Percentiles rank a stretch among this genome's conserved stretches.
Evolutionary conservation across 1,140 invertebrate genomes (phyloP).

Genomic region (Aphaenogaster ashmeadi): DNA sequence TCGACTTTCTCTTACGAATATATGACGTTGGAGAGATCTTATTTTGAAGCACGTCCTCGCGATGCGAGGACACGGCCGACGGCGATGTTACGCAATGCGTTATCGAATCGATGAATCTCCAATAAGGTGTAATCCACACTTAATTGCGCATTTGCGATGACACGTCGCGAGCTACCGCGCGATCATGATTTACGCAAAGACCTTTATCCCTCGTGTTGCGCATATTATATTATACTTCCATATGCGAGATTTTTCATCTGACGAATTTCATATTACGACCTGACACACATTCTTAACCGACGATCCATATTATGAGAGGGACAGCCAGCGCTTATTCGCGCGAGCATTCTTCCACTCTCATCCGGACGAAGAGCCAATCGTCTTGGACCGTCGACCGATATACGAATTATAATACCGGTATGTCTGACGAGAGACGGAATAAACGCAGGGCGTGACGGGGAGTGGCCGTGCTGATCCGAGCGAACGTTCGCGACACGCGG

Average conservation of each 20-base stretch:
- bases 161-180: conserved; percentile 36
- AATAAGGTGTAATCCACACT: conserved; percentile 33
- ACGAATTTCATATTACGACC: conserved; percentile 29
- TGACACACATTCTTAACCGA: conserved; percentile 29
- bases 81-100: conserved; percentile 69
- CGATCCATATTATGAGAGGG: background rate
- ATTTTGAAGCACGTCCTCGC: conserved; percentile 39
- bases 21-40: conserved; percentile 26
- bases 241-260: conserved; percentile 29
- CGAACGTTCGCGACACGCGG: conserved; percentile 56
- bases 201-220: background rate
- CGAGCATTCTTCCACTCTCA: conserved; percentile 22
- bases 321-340: conserved; percentile 24
- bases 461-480: conserved; percentile 72
- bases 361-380: background rate
- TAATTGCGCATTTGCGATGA: conserved; percentile 49
- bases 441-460: conserved; percentile 76
- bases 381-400: conserved; percentile 58
- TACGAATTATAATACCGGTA: conserved; percentile 74
- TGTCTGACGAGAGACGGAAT: conserved; percentile 68
- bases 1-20: conserved; percentile 53
- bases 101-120: conserved; percentile 70
- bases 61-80: conserved; percentile 52
- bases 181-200: conserved; percentile 28
- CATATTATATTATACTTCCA: background rate